Conservation (phyloP, 2,797 vertebrate species). For the Macroramphosus scolopax region DNA sequence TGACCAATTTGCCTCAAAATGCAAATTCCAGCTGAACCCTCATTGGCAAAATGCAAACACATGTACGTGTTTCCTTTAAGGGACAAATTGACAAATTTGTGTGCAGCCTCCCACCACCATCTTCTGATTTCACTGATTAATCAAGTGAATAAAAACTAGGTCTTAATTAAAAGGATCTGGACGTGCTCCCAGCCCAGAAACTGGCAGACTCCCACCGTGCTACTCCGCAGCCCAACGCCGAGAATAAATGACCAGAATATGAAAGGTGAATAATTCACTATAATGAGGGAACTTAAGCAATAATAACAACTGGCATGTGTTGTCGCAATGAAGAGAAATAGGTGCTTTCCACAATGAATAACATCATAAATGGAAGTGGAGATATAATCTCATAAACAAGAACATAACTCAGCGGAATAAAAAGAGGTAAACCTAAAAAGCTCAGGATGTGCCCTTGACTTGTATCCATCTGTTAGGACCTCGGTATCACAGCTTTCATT, state of each 20-base stretch:
- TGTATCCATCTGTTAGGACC: conserved; percentile 61
- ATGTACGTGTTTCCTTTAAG: conserved; percentile 65
- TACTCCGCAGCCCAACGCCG: conserved; percentile 53
- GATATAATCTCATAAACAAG: conserved; percentile 55
- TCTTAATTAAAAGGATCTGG: conserved; percentile 80
- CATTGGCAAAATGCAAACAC: conserved; percentile 67
- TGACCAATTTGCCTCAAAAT: conserved; percentile 78
- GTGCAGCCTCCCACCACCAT: conserved; percentile 73
- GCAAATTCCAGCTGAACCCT: conserved; percentile 69
- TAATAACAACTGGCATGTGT: conserved; percentile 71
- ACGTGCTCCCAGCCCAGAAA: conserved; percentile 69
- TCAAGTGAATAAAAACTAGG: conserved; percentile 77
- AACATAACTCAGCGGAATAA: conserved; percentile 54
- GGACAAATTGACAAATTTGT: conserved; percentile 78
- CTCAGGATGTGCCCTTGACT: conserved; percentile 70
- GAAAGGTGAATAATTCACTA: conserved; percentile 73
- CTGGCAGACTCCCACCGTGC: conserved; percentile 69
- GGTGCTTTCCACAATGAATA: conserved; percentile 51
- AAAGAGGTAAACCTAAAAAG: conserved; percentile 39
- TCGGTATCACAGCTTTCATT: conserved; percentile 72
- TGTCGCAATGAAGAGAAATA: conserved; percentile 70
- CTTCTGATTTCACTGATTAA: conserved; percentile 80
- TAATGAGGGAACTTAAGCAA: conserved; percentile 74
- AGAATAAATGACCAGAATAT: conserved; percentile 65
- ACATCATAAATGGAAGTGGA: conserved; percentile 45